Conservation (phyloP, 1,140 invertebrate genomes). For the Chironomus striatipennis region DNA sequence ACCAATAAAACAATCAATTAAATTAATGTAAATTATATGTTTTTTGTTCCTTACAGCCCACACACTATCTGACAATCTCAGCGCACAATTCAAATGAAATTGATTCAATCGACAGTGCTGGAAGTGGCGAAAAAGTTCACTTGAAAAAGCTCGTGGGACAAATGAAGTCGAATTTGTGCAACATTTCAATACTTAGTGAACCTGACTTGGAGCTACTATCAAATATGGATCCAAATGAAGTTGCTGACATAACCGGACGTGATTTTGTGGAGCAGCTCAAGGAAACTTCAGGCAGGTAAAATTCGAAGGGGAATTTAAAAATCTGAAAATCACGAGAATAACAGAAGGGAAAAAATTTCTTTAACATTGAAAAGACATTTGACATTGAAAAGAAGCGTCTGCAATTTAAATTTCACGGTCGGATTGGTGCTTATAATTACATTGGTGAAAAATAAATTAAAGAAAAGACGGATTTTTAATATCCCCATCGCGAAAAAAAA, state of each 20-base stretch:
- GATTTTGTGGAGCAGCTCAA: conserved; percentile 74
- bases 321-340: neutral
- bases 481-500: neutral
- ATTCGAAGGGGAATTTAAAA: conserved; percentile 16
- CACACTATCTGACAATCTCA: conserved; percentile 40
- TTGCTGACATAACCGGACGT: conserved; percentile 69
- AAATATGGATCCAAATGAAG: conserved; percentile 76
- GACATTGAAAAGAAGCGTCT: too few relatives aligned
- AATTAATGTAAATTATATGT: neutral
- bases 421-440: neutral
- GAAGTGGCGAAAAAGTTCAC: conserved; percentile 43
- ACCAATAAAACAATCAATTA: neutral
- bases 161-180: conserved; percentile 66
- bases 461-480: neutral
- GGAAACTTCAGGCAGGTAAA: conserved; percentile 66
- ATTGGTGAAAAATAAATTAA: neutral
- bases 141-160: conserved; percentile 59
- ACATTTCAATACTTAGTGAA: conserved; percentile 70
- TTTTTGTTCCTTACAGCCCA: conserved; percentile 33
- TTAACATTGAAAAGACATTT: too few relatives aligned
- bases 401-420: neutral
- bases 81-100: conserved; percentile 54
- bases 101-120: conserved; percentile 45
- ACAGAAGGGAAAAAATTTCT: neutral
- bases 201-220: conserved; percentile 69